Conservation (phyloP, 2,113 vertebrate genomes). For the Phyllostomus discolor region DNA sequence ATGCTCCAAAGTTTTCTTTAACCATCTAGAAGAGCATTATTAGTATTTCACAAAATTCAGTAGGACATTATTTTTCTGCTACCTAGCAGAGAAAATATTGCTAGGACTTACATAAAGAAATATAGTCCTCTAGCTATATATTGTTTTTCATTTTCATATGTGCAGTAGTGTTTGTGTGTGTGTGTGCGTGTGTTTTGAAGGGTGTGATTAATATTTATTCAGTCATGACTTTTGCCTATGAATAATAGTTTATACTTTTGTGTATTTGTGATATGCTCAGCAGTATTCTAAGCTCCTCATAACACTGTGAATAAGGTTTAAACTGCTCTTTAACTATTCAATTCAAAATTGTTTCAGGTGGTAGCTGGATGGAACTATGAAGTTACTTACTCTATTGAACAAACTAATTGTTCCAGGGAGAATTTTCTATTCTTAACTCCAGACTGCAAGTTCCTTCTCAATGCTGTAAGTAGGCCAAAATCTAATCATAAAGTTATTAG, state of each 20-base stretch:
- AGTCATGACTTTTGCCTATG: background rate
- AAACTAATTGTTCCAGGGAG: constrained; percentile 88
- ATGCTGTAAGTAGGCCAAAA: constrained; percentile 79
- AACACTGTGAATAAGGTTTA: background rate
- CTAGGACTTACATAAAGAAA: background rate
- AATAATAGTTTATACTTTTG: background rate
- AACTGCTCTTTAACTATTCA: constrained; percentile 40
- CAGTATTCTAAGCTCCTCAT: background rate
- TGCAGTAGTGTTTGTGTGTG: background rate
- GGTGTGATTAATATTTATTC: background rate
- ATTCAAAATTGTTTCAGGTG: constrained; percentile 81
- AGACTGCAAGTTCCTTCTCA: constrained; percentile 75
- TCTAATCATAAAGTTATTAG: background rate
- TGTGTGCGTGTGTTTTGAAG: background rate
- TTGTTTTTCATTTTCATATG: background rate
- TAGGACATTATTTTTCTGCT: background rate
- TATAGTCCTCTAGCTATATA: background rate
- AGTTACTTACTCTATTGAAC: constrained; percentile 83
- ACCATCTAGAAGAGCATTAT: background rate
- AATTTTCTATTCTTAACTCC: constrained; percentile 81
- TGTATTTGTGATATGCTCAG: background rate
- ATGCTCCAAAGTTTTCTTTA: background rate
- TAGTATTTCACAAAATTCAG: background rate
- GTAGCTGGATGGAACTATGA: constrained; percentile 85
- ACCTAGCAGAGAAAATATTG: background rate